These are phyloP conservation scores for Cosmopolites sordidus DNA, from an alignment of 2,888 invertebrate genomes.

Conservation along the genomic window DNA sequence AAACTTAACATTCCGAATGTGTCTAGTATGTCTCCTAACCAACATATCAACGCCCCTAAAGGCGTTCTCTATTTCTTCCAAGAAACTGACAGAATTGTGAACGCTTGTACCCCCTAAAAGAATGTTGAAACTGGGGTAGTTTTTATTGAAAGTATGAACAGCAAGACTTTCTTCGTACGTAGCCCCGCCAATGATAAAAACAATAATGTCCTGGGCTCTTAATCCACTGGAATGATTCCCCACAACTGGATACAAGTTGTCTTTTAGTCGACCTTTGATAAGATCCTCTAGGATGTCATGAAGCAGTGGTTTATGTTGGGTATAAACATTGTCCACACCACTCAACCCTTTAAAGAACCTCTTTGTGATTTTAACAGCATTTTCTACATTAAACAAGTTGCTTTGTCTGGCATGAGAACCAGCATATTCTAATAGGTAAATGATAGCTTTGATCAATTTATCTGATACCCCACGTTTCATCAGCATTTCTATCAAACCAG, in stretches of 20 bases:
- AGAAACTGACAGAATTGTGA: conserved; percentile 80
- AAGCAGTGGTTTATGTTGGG: conserved; percentile 93
- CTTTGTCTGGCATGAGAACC: conserved; percentile 75
- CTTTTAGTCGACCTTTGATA: conserved; percentile 80
- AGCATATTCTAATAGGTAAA: conserved; percentile 75
- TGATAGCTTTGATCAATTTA: conserved; percentile 55
- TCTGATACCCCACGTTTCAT: conserved; percentile 70
- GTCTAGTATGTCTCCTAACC: conserved; percentile 48
- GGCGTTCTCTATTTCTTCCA: conserved; percentile 68
- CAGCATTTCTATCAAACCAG: conserved; percentile 69
- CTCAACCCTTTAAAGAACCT: conserved; percentile 82
- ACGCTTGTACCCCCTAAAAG: conserved; percentile 89
- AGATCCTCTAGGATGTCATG: conserved; percentile 86
- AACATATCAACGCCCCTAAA: conserved; percentile 54
- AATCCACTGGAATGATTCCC: conserved; percentile 57
- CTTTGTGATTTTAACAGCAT: conserved; percentile 87
- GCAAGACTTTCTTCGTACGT: conserved; percentile 94
- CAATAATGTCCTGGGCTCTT: conserved; percentile 88
- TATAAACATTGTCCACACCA: conserved; percentile 98
- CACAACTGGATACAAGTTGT: conserved; percentile 78
- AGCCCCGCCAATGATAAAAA: conserved; percentile 93
- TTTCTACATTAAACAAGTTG: conserved; percentile 79
- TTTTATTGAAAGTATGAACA: conserved; percentile 75
- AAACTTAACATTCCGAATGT: conserved; percentile 37
- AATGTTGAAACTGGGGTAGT: conserved; percentile 69